phyloP scores from a whole-genome alignment of 1,140 invertebrate species.

The Drosophila pandora region DNA sequence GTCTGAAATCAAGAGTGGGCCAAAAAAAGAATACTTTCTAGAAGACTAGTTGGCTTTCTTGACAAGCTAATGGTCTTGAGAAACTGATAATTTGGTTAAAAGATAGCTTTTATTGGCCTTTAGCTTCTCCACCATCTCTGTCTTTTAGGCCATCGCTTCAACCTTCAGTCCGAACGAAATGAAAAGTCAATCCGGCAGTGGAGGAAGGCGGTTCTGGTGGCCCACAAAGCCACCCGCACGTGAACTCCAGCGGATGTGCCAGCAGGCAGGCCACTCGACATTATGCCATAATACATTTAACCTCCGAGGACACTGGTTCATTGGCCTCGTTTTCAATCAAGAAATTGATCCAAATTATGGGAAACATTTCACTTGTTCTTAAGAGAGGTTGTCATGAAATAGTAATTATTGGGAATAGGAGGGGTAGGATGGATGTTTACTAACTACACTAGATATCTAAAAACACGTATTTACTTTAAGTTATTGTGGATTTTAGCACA shows the following conservation, averaged over 20 bases:
- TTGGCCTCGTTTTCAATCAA: conserved; percentile 27
- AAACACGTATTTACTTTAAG: no score
- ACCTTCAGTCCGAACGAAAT: conserved; percentile 48
- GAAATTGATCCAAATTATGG: conserved; percentile 39
- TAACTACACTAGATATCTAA: conserved; percentile 2
- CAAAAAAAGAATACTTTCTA: background rate
- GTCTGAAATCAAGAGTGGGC: background rate
- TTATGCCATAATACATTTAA: conserved; percentile 57
- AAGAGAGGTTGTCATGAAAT: conserved; percentile 3
- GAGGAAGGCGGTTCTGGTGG: conserved; percentile 38
- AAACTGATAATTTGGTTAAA: no score
- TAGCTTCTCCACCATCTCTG: background rate
- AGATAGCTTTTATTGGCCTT: no score
- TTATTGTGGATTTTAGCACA: conserved; percentile 15
- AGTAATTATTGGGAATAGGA: background rate
- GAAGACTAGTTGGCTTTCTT: background rate
- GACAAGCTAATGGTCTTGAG: no score
- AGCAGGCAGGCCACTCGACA: conserved; percentile 23
- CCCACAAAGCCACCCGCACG: conserved; percentile 45
- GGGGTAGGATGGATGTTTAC: background rate
- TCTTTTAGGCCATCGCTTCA: conserved; percentile 43
- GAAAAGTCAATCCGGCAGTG: conserved; percentile 56
- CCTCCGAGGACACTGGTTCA: conserved; percentile 38
- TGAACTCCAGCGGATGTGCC: conserved; percentile 31
- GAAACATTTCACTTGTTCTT: conserved; percentile 37